Evolutionary conservation across 2,113 vertebrate genomes (phyloP), one percentile per base, ranked within the genome.

Genomic region (Mus spicilegus): DNA sequence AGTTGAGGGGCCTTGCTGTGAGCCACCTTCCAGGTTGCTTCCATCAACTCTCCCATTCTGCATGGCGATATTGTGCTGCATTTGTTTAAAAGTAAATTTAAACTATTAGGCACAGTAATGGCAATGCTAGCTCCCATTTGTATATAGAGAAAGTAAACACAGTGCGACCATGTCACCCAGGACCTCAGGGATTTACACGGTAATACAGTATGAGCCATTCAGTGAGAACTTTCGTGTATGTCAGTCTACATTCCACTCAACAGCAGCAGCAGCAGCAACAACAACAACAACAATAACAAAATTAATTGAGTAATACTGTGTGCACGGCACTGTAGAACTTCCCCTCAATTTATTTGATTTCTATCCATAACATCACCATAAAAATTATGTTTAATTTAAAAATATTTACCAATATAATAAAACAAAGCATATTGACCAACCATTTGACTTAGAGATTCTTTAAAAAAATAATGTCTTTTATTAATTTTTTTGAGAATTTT

Each of bases 1-100:
- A 28, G 99, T 99, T 91, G 98, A 97, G 42, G 98, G 98, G 19
- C 97, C 95, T 0, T 98, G 97, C 96, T 99, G 98, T 46, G 98
- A 94, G 19, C 98, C 97, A 39, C 91, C 97, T 42, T 98, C 98
- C 75, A 96, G 61, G 33, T 96, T 95, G 88, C 97, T 98, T 70
- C 97, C 97, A 0, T 98, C 97, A 90, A 97, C 78, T 77, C 98
- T 98, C 77, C 96, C 88, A 42, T 98, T 98, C 49, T 98, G 99
- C 49, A 98, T 97, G 67, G 98, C 95, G 70, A 98, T 98, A n/a
- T 94, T 98, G 54, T 97, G 98, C 98, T 99, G 97, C 16, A 69
- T 95, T 84, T 96, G 96, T 87, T 91, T 76, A 98, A 92, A 95
- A 91, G 56, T 6, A 96, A 98, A 95, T 76, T 75, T 89, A 84